Base-by-base conservation (phyloP, 2,888 invertebrate genomes). In the Leptopilina drosophilae region DNA sequence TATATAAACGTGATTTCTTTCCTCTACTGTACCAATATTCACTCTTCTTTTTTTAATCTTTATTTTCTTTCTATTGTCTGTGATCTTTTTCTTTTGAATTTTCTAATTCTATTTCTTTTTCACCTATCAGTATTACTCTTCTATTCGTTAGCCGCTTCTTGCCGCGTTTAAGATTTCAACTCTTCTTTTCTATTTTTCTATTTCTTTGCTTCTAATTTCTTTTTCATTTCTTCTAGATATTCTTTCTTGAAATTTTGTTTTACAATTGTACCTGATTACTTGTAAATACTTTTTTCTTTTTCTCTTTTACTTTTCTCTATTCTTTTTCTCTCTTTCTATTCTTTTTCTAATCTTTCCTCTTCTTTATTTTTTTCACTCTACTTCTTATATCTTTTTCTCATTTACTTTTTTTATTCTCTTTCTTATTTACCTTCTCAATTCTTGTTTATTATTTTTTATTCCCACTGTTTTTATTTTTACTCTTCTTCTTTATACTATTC, bases 281-380 rank as follows among this genome's bases (percentile, higher is more conserved):
- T 33, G 80, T 82, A 81, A 81, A 81, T 78, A 77, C 64, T 59
- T 12, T 76, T 26, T 77, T 77, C 76, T 46, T 73, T 15, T 65
- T 56, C 66, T 66, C 12, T n/a, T n/a, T n/a, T n/a, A n/a, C n/a
- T n/a, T n/a, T n/a, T 69, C 62, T 14, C 8, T 76, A 12, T 64
- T 7, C 64, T 40, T 75, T 49, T 7, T 62, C 33, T 40, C n/a
- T n/a, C 12, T 69, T 65, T 14, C 8, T 76, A 12, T 64, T 7
- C 64, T 40, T 75, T 49, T 7, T 62, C 33, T 40, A 26, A 56
- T 80, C 20, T 42, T 42, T 4, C 12, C 66, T 80, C 26, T 42
- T 42, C 8, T 8, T 42, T 42, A 42, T 42, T 8, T 42, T 42
- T 8, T 69, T 53, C 64, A 59, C 73, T 67, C 53, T 33, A 69